Percentiles rank a stretch among this genome's conserved stretches.
phyloP scores from a whole-genome alignment of 2,797 vertebrate species.

The Falco naumanni region DNA sequence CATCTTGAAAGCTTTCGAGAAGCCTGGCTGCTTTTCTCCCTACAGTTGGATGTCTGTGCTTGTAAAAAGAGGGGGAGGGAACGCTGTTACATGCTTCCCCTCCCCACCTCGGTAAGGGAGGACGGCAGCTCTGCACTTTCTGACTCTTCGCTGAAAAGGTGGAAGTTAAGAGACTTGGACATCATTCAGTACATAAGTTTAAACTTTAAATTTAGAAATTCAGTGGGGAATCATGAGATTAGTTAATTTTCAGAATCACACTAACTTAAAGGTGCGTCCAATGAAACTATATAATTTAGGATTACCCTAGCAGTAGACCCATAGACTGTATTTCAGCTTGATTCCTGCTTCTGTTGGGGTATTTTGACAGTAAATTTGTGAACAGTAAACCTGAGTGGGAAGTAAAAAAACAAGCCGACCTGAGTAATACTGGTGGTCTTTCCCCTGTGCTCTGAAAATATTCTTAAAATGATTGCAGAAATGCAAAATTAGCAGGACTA shows the following conservation, averaged over 20 bases:
- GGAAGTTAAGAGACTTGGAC: not conserved
- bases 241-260: not conserved
- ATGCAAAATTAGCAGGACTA: not conserved
- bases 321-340: not conserved
- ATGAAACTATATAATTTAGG: not conserved
- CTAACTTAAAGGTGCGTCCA: not conserved
- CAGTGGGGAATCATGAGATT: not conserved
- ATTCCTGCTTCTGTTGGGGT: not conserved
- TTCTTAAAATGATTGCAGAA: not conserved
- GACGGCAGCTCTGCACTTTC: not conserved
- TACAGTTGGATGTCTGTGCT: not conserved
- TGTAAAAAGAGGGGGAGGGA: not conserved
- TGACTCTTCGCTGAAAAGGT: not conserved
- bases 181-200: not conserved
- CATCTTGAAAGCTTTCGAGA: not conserved
- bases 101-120: not conserved
- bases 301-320: not conserved
- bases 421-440: not conserved
- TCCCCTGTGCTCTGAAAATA: not conserved
- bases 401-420: not conserved
- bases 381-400: not conserved
- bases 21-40: not conserved
- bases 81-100: rapidly evolving
- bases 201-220: not conserved
- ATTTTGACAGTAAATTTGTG: not conserved